Evolutionary conservation across 2,888 invertebrate species (phyloP).

Genomic region (Ypsolopha sequella): DNA sequence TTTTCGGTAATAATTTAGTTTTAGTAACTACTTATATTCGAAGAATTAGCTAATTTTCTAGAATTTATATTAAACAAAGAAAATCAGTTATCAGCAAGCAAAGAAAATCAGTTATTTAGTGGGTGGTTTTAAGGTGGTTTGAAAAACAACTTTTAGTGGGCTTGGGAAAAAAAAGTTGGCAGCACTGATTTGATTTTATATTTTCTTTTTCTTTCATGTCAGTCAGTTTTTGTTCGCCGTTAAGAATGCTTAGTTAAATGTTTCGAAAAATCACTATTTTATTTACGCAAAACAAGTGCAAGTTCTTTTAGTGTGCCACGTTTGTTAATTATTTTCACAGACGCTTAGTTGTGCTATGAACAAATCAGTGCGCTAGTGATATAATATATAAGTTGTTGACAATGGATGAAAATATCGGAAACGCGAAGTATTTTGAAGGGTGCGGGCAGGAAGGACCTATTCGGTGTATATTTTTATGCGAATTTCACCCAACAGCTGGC

Average conservation of each 20-base stretch:
- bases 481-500: conserved; percentile 81
- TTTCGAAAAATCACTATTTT: conserved; percentile 12
- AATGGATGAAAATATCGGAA: conserved; percentile 42
- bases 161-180: too few relatives aligned
- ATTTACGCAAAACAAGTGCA: conserved; percentile 21
- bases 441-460: conserved; percentile 78
- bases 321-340: not conserved
- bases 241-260: conserved; percentile 9
- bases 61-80: too few relatives aligned
- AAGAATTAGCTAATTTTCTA: too few relatives aligned
- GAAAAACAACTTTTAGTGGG: too few relatives aligned
- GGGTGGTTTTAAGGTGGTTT: too few relatives aligned
- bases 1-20: too few relatives aligned
- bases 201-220: too few relatives aligned
- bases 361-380: not conserved
- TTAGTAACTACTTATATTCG: too few relatives aligned
- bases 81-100: too few relatives aligned
- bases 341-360: not conserved
- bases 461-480: conserved; percentile 83
- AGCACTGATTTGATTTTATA: too few relatives aligned
- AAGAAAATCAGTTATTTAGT: too few relatives aligned
- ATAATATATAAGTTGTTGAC: conserved; percentile 18
- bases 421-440: conserved; percentile 65
- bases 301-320: not conserved
- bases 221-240: conserved; percentile 18